Conservation (phyloP, 2,888 invertebrate genomes). For the Andrena haemorrhoa region DNA sequence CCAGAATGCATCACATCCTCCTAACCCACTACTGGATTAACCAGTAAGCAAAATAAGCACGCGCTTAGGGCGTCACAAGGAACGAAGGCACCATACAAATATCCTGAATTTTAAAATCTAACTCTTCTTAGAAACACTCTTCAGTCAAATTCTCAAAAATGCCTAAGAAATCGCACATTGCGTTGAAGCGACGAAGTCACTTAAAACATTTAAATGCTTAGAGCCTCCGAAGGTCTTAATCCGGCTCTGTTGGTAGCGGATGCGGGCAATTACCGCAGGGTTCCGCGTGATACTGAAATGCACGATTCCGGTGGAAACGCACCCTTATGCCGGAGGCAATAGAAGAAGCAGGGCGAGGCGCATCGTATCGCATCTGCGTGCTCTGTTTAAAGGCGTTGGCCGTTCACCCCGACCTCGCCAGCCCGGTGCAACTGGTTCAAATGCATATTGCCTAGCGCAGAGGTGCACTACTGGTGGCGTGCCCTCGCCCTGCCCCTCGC, state of each 20-base stretch:
- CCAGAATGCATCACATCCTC: too few relatives aligned
- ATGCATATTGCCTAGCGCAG: conserved; percentile 78
- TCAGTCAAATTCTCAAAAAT: too few relatives aligned
- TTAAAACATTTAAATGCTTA: too few relatives aligned
- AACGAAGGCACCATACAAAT: too few relatives aligned
- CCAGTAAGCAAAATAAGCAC: too few relatives aligned
- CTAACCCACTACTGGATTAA: too few relatives aligned
- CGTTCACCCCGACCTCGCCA: conserved; percentile 84
- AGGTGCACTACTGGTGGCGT: conserved; percentile 81
- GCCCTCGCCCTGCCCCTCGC: conserved; percentile 25
- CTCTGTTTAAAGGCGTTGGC: conserved; percentile 84
- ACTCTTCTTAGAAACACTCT: too few relatives aligned
- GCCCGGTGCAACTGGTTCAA: conserved; percentile 82
- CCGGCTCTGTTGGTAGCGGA: not conserved
- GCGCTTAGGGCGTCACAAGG: too few relatives aligned
- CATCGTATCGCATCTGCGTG: conserved; percentile 81
- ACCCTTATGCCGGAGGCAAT: conserved; percentile 71
- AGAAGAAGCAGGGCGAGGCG: conserved; percentile 76
- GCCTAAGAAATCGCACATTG: too few relatives aligned
- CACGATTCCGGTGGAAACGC: conserved; percentile 64
- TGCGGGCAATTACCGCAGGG: not conserved
- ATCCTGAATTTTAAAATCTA: too few relatives aligned
- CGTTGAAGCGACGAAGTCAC: too few relatives aligned
- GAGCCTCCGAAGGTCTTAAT: too few relatives aligned
- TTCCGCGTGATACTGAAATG: not conserved